Evolutionary conservation across 2,888 invertebrate species (phyloP).

Genomic region (Malachius bipustulatus): DNA sequence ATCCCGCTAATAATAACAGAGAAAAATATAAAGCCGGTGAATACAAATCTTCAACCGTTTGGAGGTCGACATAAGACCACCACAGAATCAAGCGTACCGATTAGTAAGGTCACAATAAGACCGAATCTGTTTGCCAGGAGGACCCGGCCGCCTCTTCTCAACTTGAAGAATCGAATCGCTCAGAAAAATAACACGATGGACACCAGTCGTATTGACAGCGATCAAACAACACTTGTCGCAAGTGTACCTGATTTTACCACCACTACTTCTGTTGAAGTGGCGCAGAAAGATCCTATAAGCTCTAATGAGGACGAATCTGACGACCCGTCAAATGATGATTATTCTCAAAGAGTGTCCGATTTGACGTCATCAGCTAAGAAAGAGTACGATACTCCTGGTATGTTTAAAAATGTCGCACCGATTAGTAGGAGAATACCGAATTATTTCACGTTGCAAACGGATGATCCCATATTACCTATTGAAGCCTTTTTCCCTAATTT

Average conservation of each 20-base stretch:
- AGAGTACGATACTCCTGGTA: conserved; percentile 57
- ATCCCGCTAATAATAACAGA: conserved; percentile 24
- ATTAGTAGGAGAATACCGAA: conserved; percentile 53
- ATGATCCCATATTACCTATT: conserved; percentile 68
- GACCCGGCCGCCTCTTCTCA: conserved; percentile 25
- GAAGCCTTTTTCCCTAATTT: conserved; percentile 70
- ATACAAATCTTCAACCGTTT: conserved; percentile 31
- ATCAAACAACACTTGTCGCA: conserved; percentile 17
- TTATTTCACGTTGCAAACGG: conserved; percentile 64
- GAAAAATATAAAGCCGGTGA: conserved; percentile 25
- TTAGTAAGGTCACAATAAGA: conserved; percentile 31
- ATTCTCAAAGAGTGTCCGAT: conserved; percentile 55
- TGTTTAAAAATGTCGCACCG: conserved; percentile 53
- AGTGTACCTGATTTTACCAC: conserved; percentile 16
- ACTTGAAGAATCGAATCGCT: conserved; percentile 11
- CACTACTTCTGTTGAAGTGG: conserved; percentile 17
- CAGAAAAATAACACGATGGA: conserved; percentile 20
- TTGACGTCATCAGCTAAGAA: conserved; percentile 61
- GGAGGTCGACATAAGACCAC: conserved; percentile 28
- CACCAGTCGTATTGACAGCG: conserved; percentile 9
- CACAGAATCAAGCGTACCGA: conserved; percentile 27
- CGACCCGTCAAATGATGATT: conserved; percentile 33
- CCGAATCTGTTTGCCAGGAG: conserved; percentile 31
- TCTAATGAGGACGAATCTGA: conserved; percentile 27
- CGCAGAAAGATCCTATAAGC: conserved; percentile 12